Evolutionary conservation across 2,888 invertebrate species (phyloP).

Genomic region (Microctonus brassicae): DNA sequence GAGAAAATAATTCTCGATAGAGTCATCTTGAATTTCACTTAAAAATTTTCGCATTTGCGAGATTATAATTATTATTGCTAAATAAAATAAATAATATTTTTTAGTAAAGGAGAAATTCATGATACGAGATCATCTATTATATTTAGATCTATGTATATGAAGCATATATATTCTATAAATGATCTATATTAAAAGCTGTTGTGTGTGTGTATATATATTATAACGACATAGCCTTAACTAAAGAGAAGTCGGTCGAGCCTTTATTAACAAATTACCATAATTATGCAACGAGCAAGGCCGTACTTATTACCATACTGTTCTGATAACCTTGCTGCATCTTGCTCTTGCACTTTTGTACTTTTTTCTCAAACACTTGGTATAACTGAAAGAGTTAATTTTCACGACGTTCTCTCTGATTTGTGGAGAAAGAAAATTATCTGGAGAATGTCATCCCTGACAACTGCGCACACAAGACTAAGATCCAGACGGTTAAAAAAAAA

Average conservation of each 20-base stretch:
- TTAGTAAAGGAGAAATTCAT: neutral
- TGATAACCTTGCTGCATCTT: constrained; percentile 51
- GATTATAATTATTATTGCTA: neutral
- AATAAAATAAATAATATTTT: neutral
- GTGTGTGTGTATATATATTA: constrained; percentile 11
- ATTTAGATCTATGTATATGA: neutral
- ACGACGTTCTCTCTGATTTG: constrained; percentile 16
- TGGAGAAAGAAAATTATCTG: neutral
- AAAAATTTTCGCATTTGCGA: constrained; percentile 29
- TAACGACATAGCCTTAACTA: constrained; percentile 19
- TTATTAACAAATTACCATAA: constrained; percentile 65
- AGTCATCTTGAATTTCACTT: constrained; percentile 26
- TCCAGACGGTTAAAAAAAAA: neutral
- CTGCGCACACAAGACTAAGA: neutral
- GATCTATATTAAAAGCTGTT: neutral
- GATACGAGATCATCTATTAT: neutral
- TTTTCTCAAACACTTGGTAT: constrained; percentile 3
- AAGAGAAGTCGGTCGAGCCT: constrained; percentile 52
- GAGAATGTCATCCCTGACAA: neutral
- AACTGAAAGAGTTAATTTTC: constrained; percentile 34
- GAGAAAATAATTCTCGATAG: constrained; percentile 21
- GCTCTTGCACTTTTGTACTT: constrained; percentile 7
- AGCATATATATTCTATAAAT: neutral
- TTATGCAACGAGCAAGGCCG: constrained; percentile 58
- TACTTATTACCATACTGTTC: constrained; percentile 61